Evolutionary conservation across 2,797 vertebrate species (phyloP).

Genomic region (Euthynnus affinis): DNA sequence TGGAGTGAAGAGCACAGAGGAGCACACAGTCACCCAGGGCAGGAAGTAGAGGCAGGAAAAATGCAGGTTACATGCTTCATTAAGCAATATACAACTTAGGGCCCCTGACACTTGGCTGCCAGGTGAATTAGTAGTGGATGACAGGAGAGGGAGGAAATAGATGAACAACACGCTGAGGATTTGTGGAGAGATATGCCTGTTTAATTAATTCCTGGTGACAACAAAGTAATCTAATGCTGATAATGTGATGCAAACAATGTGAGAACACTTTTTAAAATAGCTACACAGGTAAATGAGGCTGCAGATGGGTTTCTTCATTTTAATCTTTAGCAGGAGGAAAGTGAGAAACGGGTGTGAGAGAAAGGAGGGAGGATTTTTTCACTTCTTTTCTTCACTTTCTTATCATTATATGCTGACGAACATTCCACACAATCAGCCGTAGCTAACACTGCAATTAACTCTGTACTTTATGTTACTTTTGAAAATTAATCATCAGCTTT

Average conservation of each 20-base stretch:
- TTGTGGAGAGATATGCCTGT: conserved; percentile 10
- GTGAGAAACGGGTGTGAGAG: not conserved
- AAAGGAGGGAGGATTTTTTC: not conserved
- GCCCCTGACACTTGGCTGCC: conserved; percentile 60
- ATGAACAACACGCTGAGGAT: conserved; percentile 27
- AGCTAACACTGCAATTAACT: not conserved
- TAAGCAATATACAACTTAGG: conserved; percentile 68
- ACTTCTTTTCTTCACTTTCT: not conserved
- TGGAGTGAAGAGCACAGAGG: conserved; percentile 68
- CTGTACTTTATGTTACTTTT: too few relatives aligned
- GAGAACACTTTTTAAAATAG: not conserved
- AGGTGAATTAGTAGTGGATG: conserved; percentile 70
- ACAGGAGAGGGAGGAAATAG: conserved; percentile 43
- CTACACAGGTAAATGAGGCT: not conserved
- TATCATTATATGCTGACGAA: not conserved
- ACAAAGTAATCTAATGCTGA: not conserved
- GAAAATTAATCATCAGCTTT: not conserved
- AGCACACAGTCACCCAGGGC: conserved; percentile 68
- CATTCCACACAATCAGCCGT: not conserved
- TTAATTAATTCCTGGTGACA: conserved; percentile 45
- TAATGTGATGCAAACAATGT: not conserved
- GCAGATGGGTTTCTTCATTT: not conserved
- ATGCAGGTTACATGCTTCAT: conserved; percentile 77
- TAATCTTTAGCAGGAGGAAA: not conserved
- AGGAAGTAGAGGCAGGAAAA: conserved; percentile 63